Evolutionary conservation across 2,888 invertebrate species (phyloP), one percentile per base, ranked within the genome.

Genomic region (Agrotis exclamationis): DNA sequence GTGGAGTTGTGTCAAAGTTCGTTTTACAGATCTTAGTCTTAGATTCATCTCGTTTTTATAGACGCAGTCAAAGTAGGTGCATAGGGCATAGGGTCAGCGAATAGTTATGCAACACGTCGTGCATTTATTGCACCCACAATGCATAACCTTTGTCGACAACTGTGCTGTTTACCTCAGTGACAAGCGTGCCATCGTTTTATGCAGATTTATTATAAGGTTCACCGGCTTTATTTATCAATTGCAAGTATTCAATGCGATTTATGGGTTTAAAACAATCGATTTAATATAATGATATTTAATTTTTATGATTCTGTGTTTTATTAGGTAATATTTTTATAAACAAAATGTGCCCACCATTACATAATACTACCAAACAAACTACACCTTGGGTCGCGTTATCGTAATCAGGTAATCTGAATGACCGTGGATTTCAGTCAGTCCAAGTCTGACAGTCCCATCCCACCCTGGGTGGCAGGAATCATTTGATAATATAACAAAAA

Each of bases 51-150:
- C 54, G 82, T 85, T 87, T 85, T 86, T 86, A 85, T 86, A 86
- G 85, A 86, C 86, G 82, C 84, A 77, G 80, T 87, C 83, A 86
- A 83, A 91, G 88, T 88, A 84, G 88, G 86, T 83, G 88, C 86
- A 91, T 90, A 92, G 91, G 92, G 90, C 92, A 89, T 85, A 86
- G 87, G 86, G 89, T 90, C 87, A 83, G 83, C 79, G 85, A 83
- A 79, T 73, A n/a, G 60, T 85, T 83, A 85, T 75, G 95, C 93
- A 95, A 95, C 80, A 74, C 80, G 80, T 88, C 87, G 87, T 90
- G 92, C 91, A 93, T 91, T 91, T 90, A 92, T 92, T 93, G 94
- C 92, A 90, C 86, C 89, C 82, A 91, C 92, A 92, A 90, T 90
- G 87, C 89, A 88, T 92, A 94, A 94, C 94, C 94, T 95, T 95